A percentile compares a stretch with the other conserved stretches of the same genome.
phyloP scores from a whole-genome alignment of 2,888 invertebrate species.

The Melieria crassipennis region DNA sequence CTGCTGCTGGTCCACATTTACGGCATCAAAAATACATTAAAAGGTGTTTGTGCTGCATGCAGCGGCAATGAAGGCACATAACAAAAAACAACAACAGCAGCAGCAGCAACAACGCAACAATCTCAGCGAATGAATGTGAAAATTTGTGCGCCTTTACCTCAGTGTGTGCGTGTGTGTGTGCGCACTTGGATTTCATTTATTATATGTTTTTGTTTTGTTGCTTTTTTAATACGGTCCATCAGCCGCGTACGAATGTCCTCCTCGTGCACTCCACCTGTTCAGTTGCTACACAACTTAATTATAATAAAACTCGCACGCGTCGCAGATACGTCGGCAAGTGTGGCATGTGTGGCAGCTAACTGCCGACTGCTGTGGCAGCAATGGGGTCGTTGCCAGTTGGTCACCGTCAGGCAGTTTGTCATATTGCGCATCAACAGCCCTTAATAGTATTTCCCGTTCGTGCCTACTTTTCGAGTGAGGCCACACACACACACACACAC shows the following conservation, averaged over 20 bases:
- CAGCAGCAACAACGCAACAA: too few relatives aligned
- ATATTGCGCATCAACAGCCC: background rate
- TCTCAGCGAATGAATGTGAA: background rate
- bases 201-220: too few relatives aligned
- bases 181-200: background rate
- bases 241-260: too few relatives aligned
- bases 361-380: too few relatives aligned
- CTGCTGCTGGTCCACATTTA: background rate
- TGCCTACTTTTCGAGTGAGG: background rate
- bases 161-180: constrained; percentile 8
- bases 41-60: background rate
- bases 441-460: background rate
- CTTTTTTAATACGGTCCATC: too few relatives aligned
- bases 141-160: background rate
- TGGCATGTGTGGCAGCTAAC: too few relatives aligned
- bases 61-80: background rate
- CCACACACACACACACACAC: background rate
- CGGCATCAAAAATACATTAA: background rate
- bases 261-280: too few relatives aligned
- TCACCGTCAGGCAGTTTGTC: background rate
- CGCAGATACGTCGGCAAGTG: too few relatives aligned
- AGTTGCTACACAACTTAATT: too few relatives aligned
- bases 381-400: background rate
- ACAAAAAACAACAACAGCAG: too few relatives aligned
- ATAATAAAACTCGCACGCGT: too few relatives aligned